Conservation (phyloP, 2,113 vertebrate species). For the Nestor notabilis region DNA sequence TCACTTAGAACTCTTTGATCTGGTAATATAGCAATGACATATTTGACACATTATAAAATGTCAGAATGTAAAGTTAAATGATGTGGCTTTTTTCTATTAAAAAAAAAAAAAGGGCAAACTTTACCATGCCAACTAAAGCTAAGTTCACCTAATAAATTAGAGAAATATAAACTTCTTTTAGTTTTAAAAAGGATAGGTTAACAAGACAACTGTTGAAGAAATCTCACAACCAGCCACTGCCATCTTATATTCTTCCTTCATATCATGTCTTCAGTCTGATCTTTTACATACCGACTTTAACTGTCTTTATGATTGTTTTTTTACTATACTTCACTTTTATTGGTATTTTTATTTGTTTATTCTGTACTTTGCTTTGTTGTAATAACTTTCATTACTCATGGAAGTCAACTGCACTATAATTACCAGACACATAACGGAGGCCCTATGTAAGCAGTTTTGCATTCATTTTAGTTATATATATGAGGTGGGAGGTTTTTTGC, state of each 20-base stretch:
- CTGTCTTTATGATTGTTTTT: background rate
- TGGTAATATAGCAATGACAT: background rate
- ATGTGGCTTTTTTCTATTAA: background rate
- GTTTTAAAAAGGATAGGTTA: background rate
- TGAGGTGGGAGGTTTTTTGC: accelerated
- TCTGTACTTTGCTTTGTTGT: background rate
- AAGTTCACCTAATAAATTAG: background rate
- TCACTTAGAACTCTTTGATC: conserved; percentile 38
- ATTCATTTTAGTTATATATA: background rate
- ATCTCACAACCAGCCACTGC: background rate
- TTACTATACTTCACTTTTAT: background rate
- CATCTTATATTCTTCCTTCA: background rate
- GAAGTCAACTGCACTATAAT: background rate
- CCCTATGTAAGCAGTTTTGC: background rate
- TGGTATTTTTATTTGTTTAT: background rate
- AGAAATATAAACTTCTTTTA: background rate
- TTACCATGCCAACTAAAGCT: background rate
- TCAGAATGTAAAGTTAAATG: background rate
- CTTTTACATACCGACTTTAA: background rate
- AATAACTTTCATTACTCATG: background rate
- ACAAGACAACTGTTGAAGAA: background rate
- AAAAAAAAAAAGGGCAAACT: background rate
- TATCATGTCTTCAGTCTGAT: background rate
- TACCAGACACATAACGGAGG: background rate
- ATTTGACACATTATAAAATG: background rate